Evolutionary conservation across 2,113 vertebrate genomes (phyloP).

Genomic region (Halichoerus grypus): DNA sequence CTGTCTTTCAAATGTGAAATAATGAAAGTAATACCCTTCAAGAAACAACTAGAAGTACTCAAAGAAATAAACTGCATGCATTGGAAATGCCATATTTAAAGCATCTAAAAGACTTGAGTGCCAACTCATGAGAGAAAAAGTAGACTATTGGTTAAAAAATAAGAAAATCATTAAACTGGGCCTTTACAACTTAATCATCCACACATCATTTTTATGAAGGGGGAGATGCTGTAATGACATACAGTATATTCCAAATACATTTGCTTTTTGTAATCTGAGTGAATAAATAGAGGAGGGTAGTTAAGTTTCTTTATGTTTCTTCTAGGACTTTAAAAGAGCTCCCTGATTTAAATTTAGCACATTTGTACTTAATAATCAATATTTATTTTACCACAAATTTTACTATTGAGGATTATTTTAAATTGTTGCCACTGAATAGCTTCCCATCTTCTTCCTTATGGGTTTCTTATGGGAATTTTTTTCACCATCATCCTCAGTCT

Average conservation of each 20-base stretch:
- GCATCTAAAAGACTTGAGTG: background rate
- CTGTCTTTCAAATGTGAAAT: background rate
- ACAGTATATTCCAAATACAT: background rate
- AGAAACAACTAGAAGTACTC: background rate
- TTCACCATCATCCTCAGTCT: constrained; percentile 49
- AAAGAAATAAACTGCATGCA: background rate
- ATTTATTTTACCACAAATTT: constrained; percentile 69
- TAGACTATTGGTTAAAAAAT: background rate
- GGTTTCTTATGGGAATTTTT: constrained; percentile 37
- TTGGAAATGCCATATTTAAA: background rate
- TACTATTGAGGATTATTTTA: background rate
- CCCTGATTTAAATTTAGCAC: constrained; percentile 45
- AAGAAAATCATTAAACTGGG: background rate
- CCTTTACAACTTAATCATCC: background rate
- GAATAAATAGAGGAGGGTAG: constrained; percentile 41
- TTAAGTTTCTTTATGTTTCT: constrained; percentile 48
- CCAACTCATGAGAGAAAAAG: background rate
- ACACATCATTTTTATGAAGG: background rate
- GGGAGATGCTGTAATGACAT: background rate
- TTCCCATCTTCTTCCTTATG: constrained; percentile 27
- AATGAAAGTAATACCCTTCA: background rate
- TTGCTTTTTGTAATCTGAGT: background rate
- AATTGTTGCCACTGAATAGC: background rate
- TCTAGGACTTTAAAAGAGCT: constrained; percentile 29
- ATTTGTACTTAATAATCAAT: constrained; percentile 72